Evolutionary conservation across 2,113 vertebrate species (phyloP).

Genomic region (Corythaixoides concolor): DNA sequence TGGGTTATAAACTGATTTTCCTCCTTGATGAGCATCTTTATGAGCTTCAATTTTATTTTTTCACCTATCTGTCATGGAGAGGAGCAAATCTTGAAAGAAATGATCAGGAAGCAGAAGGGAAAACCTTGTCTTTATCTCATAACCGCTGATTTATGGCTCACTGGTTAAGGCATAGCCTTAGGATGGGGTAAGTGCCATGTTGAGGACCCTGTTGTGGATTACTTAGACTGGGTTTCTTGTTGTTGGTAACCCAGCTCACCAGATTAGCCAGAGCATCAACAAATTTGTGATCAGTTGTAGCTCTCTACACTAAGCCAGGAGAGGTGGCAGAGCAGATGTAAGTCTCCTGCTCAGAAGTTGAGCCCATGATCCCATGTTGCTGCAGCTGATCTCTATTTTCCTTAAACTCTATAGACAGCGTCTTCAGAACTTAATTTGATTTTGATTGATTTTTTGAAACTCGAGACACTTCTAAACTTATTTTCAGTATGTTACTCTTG

Average conservation of each 20-base stretch:
- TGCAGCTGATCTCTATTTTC: conserved; percentile 75
- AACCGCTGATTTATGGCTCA: background rate
- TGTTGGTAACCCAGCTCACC: background rate
- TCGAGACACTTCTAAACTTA: conserved; percentile 85
- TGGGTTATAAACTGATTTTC: background rate
- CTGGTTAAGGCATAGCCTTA: background rate
- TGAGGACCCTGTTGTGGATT: background rate
- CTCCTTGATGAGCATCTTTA: background rate
- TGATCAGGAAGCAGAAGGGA: rapidly evolving
- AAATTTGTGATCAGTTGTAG: background rate
- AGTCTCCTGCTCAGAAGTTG: conserved; percentile 39
- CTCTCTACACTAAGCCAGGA: background rate
- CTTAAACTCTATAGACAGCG: conserved; percentile 74
- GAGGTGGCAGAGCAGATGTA: background rate
- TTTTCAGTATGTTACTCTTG: conserved; percentile 84
- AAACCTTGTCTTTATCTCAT: background rate
- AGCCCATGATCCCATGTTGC: conserved; percentile 26
- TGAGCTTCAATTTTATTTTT: background rate
- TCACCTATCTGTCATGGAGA: background rate
- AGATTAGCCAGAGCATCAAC: background rate
- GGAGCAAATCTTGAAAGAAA: background rate
- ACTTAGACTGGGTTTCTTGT: background rate
- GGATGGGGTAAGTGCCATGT: background rate
- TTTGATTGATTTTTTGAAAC: conserved; percentile 85
- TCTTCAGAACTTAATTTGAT: conserved; percentile 83